A percentile compares a stretch with the other conserved stretches of the same genome.
phyloP scores from a whole-genome alignment of 92 coral and sea anemone species.

The Diadumene lineata region DNA sequence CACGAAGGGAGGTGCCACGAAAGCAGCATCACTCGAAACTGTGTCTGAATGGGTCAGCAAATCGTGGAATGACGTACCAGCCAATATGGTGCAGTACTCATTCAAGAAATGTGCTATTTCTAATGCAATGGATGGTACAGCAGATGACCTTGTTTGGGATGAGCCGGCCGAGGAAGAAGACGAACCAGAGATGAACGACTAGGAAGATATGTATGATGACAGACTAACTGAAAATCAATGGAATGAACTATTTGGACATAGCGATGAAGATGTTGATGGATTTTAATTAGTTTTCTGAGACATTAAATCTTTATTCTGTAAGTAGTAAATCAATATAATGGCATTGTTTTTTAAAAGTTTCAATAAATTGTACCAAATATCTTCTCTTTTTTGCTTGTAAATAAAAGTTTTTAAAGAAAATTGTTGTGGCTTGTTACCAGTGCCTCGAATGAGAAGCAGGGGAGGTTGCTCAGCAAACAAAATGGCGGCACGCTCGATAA shows the following conservation, averaged over 20 bases:
- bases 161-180: background rate
- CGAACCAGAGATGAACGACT: background rate
- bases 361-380: too few relatives aligned
- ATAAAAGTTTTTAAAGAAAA: too few relatives aligned
- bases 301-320: too few relatives aligned
- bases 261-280: conserved; percentile 7
- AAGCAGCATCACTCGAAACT: conserved; percentile 6
- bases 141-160: background rate
- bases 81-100: background rate
- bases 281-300: too few relatives aligned
- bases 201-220: conserved; percentile 1
- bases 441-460: too few relatives aligned
- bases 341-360: too few relatives aligned
- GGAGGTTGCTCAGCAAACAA: too few relatives aligned
- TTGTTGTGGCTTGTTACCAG: too few relatives aligned
- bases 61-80: background rate
- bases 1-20: too few relatives aligned
- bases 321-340: too few relatives aligned
- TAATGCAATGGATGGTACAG: conserved; percentile 3
- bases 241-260: conserved; percentile 3
- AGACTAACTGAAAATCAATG: background rate
- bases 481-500: too few relatives aligned
- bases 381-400: too few relatives aligned
- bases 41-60: background rate
- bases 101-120: conserved; percentile 5